Conservation (phyloP, 2,113 vertebrate genomes). For the Megaleporinus macrocephalus region DNA sequence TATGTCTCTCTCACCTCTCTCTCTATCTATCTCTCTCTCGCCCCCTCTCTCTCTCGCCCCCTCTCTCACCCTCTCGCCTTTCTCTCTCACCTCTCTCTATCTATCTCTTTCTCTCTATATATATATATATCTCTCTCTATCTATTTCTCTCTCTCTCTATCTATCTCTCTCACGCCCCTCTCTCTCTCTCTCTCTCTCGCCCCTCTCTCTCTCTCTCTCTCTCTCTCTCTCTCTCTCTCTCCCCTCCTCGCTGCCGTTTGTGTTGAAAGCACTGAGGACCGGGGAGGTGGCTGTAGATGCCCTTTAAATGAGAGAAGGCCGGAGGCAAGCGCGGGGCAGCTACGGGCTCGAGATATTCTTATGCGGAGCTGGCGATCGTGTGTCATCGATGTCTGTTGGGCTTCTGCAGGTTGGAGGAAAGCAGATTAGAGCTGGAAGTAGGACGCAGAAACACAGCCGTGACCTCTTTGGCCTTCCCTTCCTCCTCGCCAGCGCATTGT, state of each 20-base stretch:
- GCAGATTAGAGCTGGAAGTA: slow-evolving; percentile 20
- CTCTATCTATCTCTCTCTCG: too few relatives aligned
- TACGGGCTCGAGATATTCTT: not conserved
- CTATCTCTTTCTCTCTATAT: too few relatives aligned
- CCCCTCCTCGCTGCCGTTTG: not conserved
- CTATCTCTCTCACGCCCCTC: slow-evolving; percentile 1
- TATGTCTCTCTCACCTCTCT: too few relatives aligned
- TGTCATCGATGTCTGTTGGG: slow-evolving; percentile 14
- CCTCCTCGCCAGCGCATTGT: slow-evolving; percentile 38
- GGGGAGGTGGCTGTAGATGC: not conserved
- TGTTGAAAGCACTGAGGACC: not conserved
- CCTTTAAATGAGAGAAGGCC: slow-evolving; percentile 23
- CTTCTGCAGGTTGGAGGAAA: slow-evolving; percentile 28
- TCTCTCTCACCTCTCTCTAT: too few relatives aligned
- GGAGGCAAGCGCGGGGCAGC: not conserved
- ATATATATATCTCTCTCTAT: too few relatives aligned
- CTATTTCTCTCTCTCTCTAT: too few relatives aligned
- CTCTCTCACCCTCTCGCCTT: too few relatives aligned
- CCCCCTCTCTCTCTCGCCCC: too few relatives aligned
- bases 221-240: not conserved
- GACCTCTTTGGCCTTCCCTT: slow-evolving; percentile 27
- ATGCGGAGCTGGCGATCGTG: not conserved
- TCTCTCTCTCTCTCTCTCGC: slow-evolving; percentile 30
- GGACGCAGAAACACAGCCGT: slow-evolving; percentile 38
- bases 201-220: slow-evolving; percentile 20